These are phyloP conservation scores for Zaprionus africanus DNA, from an alignment of 1,140 invertebrate genomes.

Conservation along the genomic window DNA sequence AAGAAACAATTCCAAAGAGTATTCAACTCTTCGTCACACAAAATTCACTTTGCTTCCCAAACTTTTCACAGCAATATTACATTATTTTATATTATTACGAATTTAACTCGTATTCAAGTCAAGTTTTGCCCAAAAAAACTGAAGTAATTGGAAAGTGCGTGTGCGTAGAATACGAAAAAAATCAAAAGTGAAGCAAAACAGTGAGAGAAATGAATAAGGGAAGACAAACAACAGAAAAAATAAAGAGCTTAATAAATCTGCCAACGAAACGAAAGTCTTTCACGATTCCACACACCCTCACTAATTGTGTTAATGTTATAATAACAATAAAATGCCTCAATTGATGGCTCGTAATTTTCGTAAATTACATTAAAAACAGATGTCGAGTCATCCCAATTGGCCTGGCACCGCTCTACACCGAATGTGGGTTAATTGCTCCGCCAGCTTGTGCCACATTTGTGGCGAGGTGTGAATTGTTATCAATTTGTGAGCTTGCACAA, in stretches of 20 bases:
- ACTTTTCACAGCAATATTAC: not conserved
- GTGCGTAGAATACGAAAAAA: slow-evolving; percentile 64
- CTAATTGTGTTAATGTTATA: slow-evolving; percentile 50
- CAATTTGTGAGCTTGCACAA: slow-evolving; percentile 56
- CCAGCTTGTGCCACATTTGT: slow-evolving; percentile 54
- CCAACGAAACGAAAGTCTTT: slow-evolving; percentile 33
- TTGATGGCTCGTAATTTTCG: slow-evolving; percentile 66
- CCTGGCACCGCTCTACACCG: slow-evolving; percentile 18
- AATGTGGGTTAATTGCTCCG: slow-evolving; percentile 46
- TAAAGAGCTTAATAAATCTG: slow-evolving; percentile 11
- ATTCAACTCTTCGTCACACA: not conserved
- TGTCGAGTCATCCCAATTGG: slow-evolving; percentile 48
- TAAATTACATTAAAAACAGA: slow-evolving; percentile 59
- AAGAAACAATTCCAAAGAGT: not conserved
- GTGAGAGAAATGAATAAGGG: slow-evolving; percentile 13
- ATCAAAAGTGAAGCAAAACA: slow-evolving; percentile 28
- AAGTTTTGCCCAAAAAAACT: slow-evolving; percentile 34
- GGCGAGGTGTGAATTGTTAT: slow-evolving; percentile 74
- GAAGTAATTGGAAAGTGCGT: slow-evolving; percentile 64
- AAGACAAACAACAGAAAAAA: not conserved
- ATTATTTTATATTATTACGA: slow-evolving; percentile 10
- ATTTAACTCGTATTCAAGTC: slow-evolving; percentile 49
- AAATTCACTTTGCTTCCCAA: not conserved
- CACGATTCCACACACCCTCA: slow-evolving; percentile 17
- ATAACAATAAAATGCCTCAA: slow-evolving; percentile 64